Evolutionary conservation across 2,888 invertebrate genomes (phyloP).

Genomic region (Sarcophaga variegata): DNA sequence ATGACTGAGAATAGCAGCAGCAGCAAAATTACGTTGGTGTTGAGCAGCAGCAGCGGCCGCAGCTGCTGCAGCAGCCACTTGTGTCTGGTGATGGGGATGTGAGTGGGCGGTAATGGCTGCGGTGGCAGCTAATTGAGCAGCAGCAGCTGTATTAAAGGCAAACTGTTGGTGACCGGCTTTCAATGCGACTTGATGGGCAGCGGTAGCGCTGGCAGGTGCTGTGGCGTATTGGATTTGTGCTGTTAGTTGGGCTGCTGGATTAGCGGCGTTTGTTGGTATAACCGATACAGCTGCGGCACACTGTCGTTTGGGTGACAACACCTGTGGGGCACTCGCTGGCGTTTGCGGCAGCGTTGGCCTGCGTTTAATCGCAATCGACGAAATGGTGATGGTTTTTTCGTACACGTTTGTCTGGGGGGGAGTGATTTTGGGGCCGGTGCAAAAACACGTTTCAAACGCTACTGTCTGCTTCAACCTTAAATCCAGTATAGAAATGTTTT

Average conservation of each 20-base stretch:
- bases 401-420: conserved; percentile 79
- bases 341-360: conserved; percentile 83
- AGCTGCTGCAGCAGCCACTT: conserved; percentile 75
- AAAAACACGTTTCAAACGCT: conserved; percentile 58
- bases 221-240: conserved; percentile 78
- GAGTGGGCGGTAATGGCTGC: conserved; percentile 73
- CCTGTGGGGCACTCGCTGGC: conserved; percentile 83
- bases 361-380: conserved; percentile 83
- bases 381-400: conserved; percentile 83
- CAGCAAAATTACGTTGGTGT: conserved; percentile 76
- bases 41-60: conserved; percentile 78
- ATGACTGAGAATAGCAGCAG: conserved; percentile 78
- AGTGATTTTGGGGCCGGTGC: conserved; percentile 71
- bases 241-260: conserved; percentile 76
- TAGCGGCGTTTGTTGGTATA: conserved; percentile 75
- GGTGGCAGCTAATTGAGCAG: conserved; percentile 73
- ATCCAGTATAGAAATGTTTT: background rate
- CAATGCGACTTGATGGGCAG: conserved; percentile 73
- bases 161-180: conserved; percentile 77
- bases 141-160: conserved; percentile 75
- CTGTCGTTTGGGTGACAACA: conserved; percentile 83
- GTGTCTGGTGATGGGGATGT: conserved; percentile 74
- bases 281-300: conserved; percentile 82
- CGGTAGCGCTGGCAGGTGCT: conserved; percentile 79
- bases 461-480: background rate